These are phyloP conservation scores for Furcifer pardalis DNA, from an alignment of 2,797 vertebrate genomes.

Conservation along the genomic window DNA sequence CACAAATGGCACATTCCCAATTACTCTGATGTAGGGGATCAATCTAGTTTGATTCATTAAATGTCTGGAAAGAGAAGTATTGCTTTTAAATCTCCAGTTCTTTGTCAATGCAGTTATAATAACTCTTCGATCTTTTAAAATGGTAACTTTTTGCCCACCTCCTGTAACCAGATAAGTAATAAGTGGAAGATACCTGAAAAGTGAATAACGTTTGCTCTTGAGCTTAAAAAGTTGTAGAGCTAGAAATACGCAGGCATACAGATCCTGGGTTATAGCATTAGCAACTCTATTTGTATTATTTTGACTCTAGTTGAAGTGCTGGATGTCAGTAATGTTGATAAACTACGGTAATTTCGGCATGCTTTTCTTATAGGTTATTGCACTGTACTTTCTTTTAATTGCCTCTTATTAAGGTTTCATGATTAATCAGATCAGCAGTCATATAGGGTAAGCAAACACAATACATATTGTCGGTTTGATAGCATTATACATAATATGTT, in stretches of 20 bases:
- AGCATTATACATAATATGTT: background rate
- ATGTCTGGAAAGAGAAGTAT: background rate
- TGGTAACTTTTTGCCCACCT: constrained; percentile 30
- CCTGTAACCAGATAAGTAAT: constrained; percentile 30
- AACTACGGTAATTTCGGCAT: constrained; percentile 58
- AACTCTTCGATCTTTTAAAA: constrained; percentile 19
- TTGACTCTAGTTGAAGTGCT: constrained; percentile 54
- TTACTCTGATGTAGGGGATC: background rate
- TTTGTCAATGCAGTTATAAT: background rate
- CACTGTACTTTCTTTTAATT: constrained; percentile 60
- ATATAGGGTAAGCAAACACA: constrained; percentile 34
- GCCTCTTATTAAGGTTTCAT: constrained; percentile 59
- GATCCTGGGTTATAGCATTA: constrained; percentile 40
- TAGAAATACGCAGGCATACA: background rate
- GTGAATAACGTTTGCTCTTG: constrained; percentile 53
- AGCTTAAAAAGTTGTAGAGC: constrained; percentile 35
- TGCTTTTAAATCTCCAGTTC: background rate
- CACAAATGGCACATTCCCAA: background rate
- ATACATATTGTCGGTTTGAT: constrained; percentile 36
- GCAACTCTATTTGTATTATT: constrained; percentile 51
- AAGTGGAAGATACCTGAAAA: constrained; percentile 45
- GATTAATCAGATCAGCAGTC: constrained; percentile 54
- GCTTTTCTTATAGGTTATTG: constrained; percentile 56
- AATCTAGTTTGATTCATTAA: background rate
- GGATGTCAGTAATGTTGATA: constrained; percentile 56